Percentiles rank a stretch among this genome's conserved stretches.
phyloP scores from a whole-genome alignment of 2,888 invertebrate genomes.

The Cistogaster globosa region DNA sequence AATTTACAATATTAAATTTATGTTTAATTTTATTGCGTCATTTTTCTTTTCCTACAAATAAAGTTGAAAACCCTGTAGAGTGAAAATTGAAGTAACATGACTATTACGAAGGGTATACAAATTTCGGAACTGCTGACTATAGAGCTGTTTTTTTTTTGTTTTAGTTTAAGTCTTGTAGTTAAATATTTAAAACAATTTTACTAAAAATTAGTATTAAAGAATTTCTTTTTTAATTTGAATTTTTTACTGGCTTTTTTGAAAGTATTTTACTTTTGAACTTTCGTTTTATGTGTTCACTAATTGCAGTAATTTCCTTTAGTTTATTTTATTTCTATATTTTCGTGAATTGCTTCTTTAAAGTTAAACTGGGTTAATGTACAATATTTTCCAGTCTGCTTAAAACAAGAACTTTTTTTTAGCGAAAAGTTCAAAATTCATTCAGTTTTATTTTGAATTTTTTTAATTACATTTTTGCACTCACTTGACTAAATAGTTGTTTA shows the following conservation, averaged over 20 bases:
- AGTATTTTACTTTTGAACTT: conserved; percentile 50
- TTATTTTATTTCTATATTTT: conserved; percentile 32
- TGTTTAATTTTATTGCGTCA: too few relatives aligned
- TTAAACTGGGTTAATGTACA: conserved; percentile 60
- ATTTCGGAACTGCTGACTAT: too few relatives aligned
- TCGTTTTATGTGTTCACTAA: conserved; percentile 46
- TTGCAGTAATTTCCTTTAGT: conserved; percentile 40
- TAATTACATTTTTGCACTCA: conserved; percentile 1
- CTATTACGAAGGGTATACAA: too few relatives aligned
- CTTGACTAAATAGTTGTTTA: conserved; percentile 4
- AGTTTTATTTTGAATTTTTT: not conserved
- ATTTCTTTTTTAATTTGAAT: conserved; percentile 5
- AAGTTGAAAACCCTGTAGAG: too few relatives aligned
- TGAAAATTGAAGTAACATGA: too few relatives aligned
- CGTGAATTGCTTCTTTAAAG: conserved; percentile 1
- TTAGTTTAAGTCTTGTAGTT: not conserved
- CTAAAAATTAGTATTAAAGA: conserved; percentile 2
- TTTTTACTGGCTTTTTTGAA: conserved; percentile 17
- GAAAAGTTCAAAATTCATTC: too few relatives aligned
- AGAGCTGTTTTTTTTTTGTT: too few relatives aligned
- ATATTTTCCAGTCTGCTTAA: not conserved
- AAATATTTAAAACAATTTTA: conserved; percentile 24
- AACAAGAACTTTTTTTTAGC: too few relatives aligned
- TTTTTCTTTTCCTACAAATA: too few relatives aligned
- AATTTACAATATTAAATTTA: too few relatives aligned